A percentile compares a stretch with the other conserved stretches of the same genome.
These are phyloP conservation scores for human DNA, from an alignment of 2,113 vertebrate species.

Conservation along the genomic window DNA sequence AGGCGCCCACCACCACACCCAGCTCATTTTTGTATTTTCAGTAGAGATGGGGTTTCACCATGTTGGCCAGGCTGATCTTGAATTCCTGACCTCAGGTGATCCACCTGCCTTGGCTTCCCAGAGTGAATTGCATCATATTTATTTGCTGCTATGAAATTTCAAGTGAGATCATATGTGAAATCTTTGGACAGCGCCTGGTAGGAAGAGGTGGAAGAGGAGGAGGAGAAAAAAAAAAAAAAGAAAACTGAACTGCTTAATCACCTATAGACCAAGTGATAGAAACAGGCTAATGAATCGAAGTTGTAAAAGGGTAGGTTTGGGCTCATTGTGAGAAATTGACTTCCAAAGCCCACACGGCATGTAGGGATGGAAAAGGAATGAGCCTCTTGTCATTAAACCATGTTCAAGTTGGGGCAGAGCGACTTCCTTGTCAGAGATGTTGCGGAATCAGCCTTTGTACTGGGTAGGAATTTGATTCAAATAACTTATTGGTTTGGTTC, in stretches of 20 bases:
- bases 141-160: background rate
- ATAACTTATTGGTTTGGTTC: background rate
- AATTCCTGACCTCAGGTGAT: no score
- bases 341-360: background rate
- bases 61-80: no score
- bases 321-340: background rate
- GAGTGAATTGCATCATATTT: background rate
- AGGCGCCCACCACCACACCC: no score
- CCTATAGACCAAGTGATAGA: background rate
- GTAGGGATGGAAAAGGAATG: background rate
- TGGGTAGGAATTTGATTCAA: background rate
- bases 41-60: no score
- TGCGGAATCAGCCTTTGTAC: background rate
- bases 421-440: background rate
- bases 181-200: background rate
- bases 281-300: background rate
- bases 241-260: background rate
- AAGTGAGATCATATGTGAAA: background rate
- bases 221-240: no score
- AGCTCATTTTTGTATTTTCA: no score
- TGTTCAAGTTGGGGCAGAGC: background rate
- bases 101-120: no score
- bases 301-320: background rate
- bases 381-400: fast-evolving
- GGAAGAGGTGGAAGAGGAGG: no score